These are phyloP conservation scores for Fragum sueziense DNA, from an alignment of 2,888 invertebrate species.

Conservation along the genomic window DNA sequence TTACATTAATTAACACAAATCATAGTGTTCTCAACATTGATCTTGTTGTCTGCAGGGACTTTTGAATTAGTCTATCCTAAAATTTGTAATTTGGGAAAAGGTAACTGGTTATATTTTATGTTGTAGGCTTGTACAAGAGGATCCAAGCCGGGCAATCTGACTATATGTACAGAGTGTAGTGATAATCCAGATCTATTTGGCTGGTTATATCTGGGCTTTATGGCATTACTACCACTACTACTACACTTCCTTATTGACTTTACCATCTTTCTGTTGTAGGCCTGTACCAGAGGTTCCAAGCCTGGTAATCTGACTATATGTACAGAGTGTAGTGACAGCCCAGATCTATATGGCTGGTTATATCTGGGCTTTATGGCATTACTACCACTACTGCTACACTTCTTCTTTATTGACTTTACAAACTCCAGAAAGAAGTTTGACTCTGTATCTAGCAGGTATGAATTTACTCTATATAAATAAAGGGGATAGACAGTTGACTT, in stretches of 20 bases:
- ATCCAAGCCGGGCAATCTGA: slow-evolving; percentile 85
- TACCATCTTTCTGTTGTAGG: too few species aligned
- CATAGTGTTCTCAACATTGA: too few species aligned
- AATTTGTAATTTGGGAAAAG: neutral
- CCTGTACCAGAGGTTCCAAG: too few species aligned
- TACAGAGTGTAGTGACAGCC: slow-evolving; percentile 88
- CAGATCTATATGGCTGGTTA: slow-evolving; percentile 93
- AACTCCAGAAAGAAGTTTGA: slow-evolving; percentile 86
- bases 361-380: slow-evolving; percentile 97
- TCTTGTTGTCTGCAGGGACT: neutral
- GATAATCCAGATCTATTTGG: slow-evolving; percentile 87
- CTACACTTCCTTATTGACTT: neutral
- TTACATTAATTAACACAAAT: too few species aligned
- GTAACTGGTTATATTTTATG: neutral
- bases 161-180: slow-evolving; percentile 90
- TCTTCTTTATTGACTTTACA: slow-evolving; percentile 93
- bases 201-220: neutral
- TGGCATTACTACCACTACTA: neutral
- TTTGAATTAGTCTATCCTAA: neutral
- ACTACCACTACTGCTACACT: slow-evolving; percentile 93
- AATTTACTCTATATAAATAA: too few species aligned
- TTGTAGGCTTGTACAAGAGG: slow-evolving; percentile 85
- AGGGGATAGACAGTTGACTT: too few species aligned
- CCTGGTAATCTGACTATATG: slow-evolving; percentile 84
- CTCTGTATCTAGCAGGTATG: neutral